Evolutionary conservation across 2,113 vertebrate genomes (phyloP).

Genomic region (Egretta garzetta): DNA sequence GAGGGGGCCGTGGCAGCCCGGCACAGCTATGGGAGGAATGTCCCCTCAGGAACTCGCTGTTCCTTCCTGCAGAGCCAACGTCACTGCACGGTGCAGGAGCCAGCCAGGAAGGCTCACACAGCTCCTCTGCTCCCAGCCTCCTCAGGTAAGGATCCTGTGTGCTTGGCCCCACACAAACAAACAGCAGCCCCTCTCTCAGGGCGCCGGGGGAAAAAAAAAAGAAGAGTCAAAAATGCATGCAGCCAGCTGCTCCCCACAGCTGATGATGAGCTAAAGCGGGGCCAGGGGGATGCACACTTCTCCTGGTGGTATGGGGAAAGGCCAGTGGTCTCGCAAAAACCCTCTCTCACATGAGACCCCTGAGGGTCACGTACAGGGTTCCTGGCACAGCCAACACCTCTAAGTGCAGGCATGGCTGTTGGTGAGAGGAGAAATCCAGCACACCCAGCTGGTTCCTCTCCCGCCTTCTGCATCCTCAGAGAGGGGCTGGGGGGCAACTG

Average conservation of each 20-base stretch:
- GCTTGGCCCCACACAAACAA: neutral
- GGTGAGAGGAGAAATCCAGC: neutral
- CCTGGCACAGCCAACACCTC: neutral
- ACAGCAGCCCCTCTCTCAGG: neutral
- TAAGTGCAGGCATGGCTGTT: neutral
- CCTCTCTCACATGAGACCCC: neutral
- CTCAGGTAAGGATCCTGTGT: neutral
- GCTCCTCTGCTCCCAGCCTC: neutral
- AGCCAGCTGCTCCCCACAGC: rapidly evolving
- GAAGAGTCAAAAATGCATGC: rapidly evolving
- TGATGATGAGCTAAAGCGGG: rapidly evolving
- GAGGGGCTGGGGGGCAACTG: neutral
- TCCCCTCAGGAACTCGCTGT: conserved; percentile 71
- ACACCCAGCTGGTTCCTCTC: neutral
- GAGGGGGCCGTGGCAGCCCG: neutral
- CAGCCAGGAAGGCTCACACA: neutral
- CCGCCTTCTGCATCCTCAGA: neutral
- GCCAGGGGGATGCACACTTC: rapidly evolving
- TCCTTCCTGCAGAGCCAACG: conserved; percentile 60
- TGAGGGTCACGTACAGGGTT: rapidly evolving
- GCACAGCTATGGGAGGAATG: conserved; percentile 63
- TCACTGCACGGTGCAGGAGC: neutral
- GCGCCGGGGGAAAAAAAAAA: rapidly evolving
- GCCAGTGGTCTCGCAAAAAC: neutral
- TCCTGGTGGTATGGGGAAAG: neutral